Conservation (phyloP, 2,113 vertebrate genomes). For the Tychaedon coryphoeus region DNA sequence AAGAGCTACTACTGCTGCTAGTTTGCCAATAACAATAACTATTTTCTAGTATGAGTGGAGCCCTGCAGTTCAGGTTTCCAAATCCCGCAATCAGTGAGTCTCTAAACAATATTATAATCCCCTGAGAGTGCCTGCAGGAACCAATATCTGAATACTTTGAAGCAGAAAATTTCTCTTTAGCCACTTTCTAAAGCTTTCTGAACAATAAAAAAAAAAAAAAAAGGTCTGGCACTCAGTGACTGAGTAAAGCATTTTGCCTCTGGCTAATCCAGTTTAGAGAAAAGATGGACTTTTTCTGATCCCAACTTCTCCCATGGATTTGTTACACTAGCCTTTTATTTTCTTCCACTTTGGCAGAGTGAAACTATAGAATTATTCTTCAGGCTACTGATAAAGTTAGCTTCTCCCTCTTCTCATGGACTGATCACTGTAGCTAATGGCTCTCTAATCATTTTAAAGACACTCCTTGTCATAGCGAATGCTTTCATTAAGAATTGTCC, state of each 20-base stretch:
- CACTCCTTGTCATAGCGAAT: not conserved
- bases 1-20: not conserved
- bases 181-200: not conserved
- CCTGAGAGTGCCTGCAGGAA: not conserved
- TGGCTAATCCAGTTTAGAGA: slow-evolving; percentile 18
- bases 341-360: not conserved
- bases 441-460: not conserved
- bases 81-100: not conserved
- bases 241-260: slow-evolving; percentile 19
- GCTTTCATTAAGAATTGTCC: not conserved
- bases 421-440: not conserved
- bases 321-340: not conserved
- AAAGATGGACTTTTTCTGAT: not conserved
- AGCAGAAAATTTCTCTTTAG: slow-evolving; percentile 14
- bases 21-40: not conserved
- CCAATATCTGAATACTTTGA: not conserved
- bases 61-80: not conserved
- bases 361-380: not conserved
- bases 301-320: not conserved
- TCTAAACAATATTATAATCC: slow-evolving; percentile 9
- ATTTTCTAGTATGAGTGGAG: not conserved
- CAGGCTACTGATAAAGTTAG: not conserved
- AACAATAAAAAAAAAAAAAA: not conserved
- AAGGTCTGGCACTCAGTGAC: not conserved
- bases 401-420: not conserved